Base-by-base conservation (phyloP, 2,113 vertebrate genomes). In the Canis aureus region DNA sequence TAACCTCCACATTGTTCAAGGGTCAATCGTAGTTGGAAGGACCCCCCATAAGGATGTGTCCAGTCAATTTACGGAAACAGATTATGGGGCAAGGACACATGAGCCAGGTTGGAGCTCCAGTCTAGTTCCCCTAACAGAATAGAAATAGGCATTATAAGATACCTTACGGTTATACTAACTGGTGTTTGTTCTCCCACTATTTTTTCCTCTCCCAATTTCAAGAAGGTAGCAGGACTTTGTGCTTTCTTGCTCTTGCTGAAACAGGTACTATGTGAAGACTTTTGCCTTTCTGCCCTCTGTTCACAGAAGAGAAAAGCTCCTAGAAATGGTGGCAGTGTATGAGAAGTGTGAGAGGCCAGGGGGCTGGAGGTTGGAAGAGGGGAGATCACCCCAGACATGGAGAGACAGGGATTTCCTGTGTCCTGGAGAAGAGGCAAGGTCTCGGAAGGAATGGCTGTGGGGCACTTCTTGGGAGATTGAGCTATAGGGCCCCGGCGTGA, bases 241-340 rank as follows among this genome's bases (percentile, higher is more conserved):
- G 38, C 53, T 71, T 79, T 78, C 55, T 32, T 64, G 69, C 22
- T 59, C 51, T 94, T 82, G 38, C 51, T 57, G 17, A 92, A 66
- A 13, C 4, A 55, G 15, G n/a, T 51, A 51, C 29, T 35, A 16
- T 55, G 3, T 73, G 59, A 51, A 90, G 62, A 55, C 49, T 29
- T 84, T 38, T 73, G 71, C 29, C n/a, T 88, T 81, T 53, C 64
- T 64, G 9, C 55, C 71, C 49, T 91, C 38, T 92, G 32, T 71
- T 89, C 82, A 88, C 67, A 64, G n/a, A 55, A 51, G 82, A 73
- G 10, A 82, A 84, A 88, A 59, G 8, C 25, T 80, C 86, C 80
- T 49, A 53, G 43, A 1, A n/a, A 8, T 32, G 53, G 11, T 27
- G 35, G 32, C 1, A 0, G 20, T 59, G 8, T 83, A 15, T n/a